phyloP scores from a whole-genome alignment of 2,113 vertebrate species.

The Percina caprodes region DNA sequence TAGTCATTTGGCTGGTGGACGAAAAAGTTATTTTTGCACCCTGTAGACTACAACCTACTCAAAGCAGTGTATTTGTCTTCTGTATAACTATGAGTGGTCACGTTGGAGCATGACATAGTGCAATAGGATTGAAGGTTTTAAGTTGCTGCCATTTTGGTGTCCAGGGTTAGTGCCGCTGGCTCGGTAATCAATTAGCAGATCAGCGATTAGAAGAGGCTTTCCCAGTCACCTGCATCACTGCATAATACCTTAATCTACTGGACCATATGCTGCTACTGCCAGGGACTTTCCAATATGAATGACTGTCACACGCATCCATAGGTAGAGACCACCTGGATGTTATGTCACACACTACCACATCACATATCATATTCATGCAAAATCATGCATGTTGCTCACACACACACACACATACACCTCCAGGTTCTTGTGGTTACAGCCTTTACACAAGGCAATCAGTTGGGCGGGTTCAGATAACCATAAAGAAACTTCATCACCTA shows the following conservation, averaged over 20 bases:
- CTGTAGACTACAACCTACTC: neutral
- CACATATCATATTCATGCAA: neutral
- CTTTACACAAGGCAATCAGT: neutral
- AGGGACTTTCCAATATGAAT: conserved; percentile 51
- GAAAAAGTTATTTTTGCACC: too few relatives aligned
- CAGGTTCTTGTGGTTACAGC: neutral
- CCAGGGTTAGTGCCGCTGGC: conserved; percentile 63
- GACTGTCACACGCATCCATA: conserved; percentile 41
- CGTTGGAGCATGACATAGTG: conserved; percentile 65
- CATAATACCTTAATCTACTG: conserved; percentile 89
- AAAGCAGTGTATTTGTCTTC: conserved; percentile 40
- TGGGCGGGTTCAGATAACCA: neutral
- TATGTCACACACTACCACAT: neutral
- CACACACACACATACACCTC: neutral
- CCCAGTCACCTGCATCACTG: conserved; percentile 85
- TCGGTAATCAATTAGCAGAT: conserved; percentile 86
- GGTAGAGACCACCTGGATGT: conserved; percentile 46
- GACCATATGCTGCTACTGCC: conserved; percentile 87
- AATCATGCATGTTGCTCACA: neutral
- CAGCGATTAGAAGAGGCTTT: conserved; percentile 80
- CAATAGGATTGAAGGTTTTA: conserved; percentile 84
- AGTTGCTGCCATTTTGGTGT: conserved; percentile 80
- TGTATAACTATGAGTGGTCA: conserved; percentile 57
- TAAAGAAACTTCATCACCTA: neutral
- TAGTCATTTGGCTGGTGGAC: too few relatives aligned